Base-by-base conservation (phyloP, 2,888 invertebrate species). In the Andrena haemorrhoa region DNA sequence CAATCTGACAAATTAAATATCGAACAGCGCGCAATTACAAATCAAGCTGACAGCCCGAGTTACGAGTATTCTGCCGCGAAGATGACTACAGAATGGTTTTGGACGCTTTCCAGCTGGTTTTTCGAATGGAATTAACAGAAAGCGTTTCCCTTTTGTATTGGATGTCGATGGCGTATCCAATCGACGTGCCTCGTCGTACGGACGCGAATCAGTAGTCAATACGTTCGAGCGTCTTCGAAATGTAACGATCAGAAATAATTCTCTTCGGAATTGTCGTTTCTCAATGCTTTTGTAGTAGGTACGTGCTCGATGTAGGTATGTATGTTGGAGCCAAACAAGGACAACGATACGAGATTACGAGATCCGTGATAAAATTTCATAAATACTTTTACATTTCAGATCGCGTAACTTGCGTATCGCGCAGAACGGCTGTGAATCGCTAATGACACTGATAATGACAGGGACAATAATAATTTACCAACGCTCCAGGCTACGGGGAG, bases 71-170 rank as follows among this genome's bases (percentile, higher is more conserved):
- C 82, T 82, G 82, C 69, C 41, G 65, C 61, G 77, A 73, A 76
- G 73, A 80, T 74, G 83, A 85, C 83, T 79, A 71, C 80, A 76
- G 76, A 72, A 87, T 84, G 84, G 83, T 80, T 88, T 89, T 91
- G 90, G 89, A 87, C 65, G 63, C 81, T 82, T 72, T 88, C 88
- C 89, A 89, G 85, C 75, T 84, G 82, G 79, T 83, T 81, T 87
- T 88, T 88, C 78, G 79, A 89, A 89, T 85, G 85, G 81, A 87
- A 88, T 87, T 83, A 81, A 82, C 64, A 80, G 86, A 84, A 85
- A 89, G 83, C 81, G 70, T 85, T 86, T 70, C 71, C 72, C 60
- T 26, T 26, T 61, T 33, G 12, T 79, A 51, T 7, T 7, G 20
- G 12, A 51, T 51, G n/a, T 51, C 20, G 20, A 20, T 20, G n/a